Percentiles rank a stretch among this genome's conserved stretches.
These are phyloP conservation scores for Chrysemys picta DNA, from an alignment of 2,113 vertebrate genomes.

Conservation along the genomic window DNA sequence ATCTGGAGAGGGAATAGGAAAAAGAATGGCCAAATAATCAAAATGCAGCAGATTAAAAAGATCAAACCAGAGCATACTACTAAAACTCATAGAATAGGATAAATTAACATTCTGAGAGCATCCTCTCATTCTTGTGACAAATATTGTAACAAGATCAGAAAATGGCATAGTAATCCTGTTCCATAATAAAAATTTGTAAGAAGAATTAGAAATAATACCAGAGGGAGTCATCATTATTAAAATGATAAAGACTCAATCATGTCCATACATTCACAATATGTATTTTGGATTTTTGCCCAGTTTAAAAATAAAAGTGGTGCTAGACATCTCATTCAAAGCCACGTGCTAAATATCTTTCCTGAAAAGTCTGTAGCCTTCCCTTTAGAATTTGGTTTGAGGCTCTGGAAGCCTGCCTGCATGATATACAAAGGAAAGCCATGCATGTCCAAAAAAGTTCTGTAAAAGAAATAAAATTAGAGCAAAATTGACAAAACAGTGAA, in stretches of 20 bases:
- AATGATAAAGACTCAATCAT: background rate
- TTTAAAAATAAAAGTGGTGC: background rate
- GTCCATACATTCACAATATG: background rate
- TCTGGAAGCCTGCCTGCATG: background rate
- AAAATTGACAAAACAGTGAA: background rate
- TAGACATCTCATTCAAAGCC: background rate
- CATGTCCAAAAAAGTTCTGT: background rate
- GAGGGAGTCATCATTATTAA: background rate
- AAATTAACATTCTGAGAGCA: conserved; percentile 15
- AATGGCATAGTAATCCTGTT: conserved; percentile 12
- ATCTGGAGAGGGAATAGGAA: background rate
- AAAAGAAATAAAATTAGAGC: background rate
- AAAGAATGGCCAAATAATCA: conserved; percentile 37
- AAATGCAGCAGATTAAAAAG: background rate
- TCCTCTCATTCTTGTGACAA: background rate
- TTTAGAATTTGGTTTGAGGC: background rate
- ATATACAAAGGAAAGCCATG: background rate
- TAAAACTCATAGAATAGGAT: background rate
- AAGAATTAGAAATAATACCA: conserved; percentile 6
- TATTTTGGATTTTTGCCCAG: background rate
- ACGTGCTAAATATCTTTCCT: background rate
- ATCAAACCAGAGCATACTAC: background rate
- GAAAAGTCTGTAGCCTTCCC: background rate
- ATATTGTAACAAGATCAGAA: conserved; percentile 1
- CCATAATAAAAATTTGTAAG: background rate